These are phyloP conservation scores for Crambe crambe DNA, from an alignment of 37 sponge, comb jelly and placozoan genomes.

Conservation along the genomic window DNA sequence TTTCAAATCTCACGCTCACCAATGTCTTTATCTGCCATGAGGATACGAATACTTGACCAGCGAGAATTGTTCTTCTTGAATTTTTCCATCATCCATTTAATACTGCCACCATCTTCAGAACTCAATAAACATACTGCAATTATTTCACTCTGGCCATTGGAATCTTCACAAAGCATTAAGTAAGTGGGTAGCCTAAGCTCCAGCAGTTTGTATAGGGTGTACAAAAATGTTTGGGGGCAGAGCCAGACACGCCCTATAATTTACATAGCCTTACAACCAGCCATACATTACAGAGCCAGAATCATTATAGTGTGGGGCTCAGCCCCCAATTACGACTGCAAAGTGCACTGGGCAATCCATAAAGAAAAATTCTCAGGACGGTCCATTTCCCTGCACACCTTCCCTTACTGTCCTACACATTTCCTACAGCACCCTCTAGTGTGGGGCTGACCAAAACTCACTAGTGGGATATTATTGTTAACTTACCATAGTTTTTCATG, in stretches of 20 bases:
- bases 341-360: no score
- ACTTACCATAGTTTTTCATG: not conserved
- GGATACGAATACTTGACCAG: slow-evolving; percentile 18
- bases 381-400: no score
- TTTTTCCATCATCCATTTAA: slow-evolving; percentile 47
- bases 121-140: slow-evolving; percentile 14
- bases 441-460: not conserved
- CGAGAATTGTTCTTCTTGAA: slow-evolving; percentile 46
- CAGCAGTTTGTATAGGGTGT: slow-evolving; percentile 56
- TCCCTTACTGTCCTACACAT: no score
- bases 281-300: no score
- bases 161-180: slow-evolving; percentile 42
- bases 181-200: slow-evolving; percentile 38
- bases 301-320: no score
- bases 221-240: no score
- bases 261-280: not conserved
- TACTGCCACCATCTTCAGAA: slow-evolving; percentile 17
- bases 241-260: no score
- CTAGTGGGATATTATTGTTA: not conserved
- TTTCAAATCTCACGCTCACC: slow-evolving; percentile 32
- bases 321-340: no score
- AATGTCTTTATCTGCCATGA: slow-evolving; percentile 75
- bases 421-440: not conserved
- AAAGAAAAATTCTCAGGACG: no score
- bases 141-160: slow-evolving; percentile 66